Conservation (phyloP, 1,140 invertebrate genomes). For the Eriocheir sinensis region DNA sequence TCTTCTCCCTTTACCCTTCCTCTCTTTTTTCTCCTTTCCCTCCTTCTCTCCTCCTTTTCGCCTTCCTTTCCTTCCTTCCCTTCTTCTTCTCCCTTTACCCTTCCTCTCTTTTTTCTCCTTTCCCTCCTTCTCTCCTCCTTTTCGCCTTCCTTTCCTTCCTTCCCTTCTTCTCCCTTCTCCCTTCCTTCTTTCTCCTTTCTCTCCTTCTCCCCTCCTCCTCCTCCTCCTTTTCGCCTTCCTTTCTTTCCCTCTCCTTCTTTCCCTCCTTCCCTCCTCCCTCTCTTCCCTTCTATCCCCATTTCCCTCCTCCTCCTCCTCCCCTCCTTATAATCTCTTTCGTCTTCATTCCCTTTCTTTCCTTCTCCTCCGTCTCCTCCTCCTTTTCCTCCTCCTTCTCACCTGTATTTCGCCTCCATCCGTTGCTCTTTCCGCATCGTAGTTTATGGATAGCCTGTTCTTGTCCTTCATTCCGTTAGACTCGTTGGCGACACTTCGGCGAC, state of each 20-base stretch:
- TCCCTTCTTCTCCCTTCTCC: not conserved
- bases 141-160: conserved; percentile 53
- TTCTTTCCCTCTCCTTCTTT: not conserved
- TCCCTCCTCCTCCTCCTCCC: too few species aligned
- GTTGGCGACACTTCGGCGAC: not conserved
- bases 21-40: too few species aligned
- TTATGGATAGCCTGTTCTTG: conserved; percentile 11
- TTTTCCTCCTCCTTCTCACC: conserved; percentile 5
- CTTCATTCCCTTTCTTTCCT: too few species aligned
- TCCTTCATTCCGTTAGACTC: not conserved
- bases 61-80: too few species aligned
- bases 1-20: not conserved
- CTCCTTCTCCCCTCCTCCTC: not conserved
- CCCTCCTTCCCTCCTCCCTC: not conserved
- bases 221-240: not conserved
- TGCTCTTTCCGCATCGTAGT: conserved; percentile 64
- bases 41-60: too few species aligned
- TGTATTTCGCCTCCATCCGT: conserved; percentile 76
- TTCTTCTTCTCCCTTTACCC: too few species aligned
- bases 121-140: conserved; percentile 61
- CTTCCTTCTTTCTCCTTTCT: too few species aligned
- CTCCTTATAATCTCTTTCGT: too few species aligned
- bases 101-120: not conserved
- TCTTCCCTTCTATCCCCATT: not conserved
- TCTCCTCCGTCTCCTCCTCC: too few species aligned